A percentile compares a stretch with the other conserved stretches of the same genome.
Conservation (phyloP, 1,140 invertebrate species). For the Sitobion miscanthi region DNA sequence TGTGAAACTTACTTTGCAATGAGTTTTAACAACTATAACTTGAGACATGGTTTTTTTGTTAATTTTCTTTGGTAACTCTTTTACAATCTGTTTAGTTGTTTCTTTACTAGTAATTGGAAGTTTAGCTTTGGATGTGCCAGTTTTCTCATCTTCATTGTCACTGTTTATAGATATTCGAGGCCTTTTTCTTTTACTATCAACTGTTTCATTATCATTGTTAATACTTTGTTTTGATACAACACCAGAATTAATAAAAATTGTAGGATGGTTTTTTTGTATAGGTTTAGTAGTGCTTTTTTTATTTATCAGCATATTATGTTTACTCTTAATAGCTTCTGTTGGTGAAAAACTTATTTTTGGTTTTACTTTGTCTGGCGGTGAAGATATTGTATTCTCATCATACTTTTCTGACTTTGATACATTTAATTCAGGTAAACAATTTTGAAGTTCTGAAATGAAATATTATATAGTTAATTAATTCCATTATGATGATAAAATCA, state of each 20-base stretch:
- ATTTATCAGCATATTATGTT: background rate
- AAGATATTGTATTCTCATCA: conserved; percentile 1
- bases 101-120: background rate
- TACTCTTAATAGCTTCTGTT: background rate
- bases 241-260: background rate
- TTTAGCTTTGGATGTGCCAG: background rate
- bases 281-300: background rate
- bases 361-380: background rate
- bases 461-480: background rate
- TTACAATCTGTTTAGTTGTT: background rate
- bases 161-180: conserved; percentile 33
- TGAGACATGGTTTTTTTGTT: background rate
- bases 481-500: background rate
- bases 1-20: background rate
- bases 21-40: conserved; percentile 19
- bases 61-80: background rate
- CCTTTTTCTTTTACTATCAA: conserved; percentile 17
- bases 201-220: background rate
- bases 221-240: background rate
- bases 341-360: background rate
- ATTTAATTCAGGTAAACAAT: conserved; percentile 27
- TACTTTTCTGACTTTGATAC: background rate
- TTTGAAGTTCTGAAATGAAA: background rate
- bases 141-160: conserved; percentile 43
- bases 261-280: background rate